A percentile compares a stretch with the other conserved stretches of the same genome.
Evolutionary conservation across 2,113 vertebrate species (phyloP).

Genomic region (Anoplopoma fimbria): DNA sequence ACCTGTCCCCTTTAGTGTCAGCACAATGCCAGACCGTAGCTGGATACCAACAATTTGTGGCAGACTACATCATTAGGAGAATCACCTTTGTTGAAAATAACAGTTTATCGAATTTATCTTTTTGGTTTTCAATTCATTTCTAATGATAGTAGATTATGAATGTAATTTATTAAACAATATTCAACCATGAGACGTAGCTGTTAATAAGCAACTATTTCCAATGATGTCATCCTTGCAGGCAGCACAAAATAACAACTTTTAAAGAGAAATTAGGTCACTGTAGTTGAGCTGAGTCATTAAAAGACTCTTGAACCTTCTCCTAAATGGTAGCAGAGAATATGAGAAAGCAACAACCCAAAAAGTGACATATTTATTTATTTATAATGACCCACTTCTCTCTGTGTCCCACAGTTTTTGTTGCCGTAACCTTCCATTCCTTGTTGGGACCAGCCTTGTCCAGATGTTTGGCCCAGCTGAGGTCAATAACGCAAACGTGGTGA

Average conservation of each 20-base stretch:
- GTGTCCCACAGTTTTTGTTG: constrained; percentile 13
- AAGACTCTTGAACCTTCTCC: constrained; percentile 6
- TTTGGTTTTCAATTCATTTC: background rate
- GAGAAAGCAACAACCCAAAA: constrained; percentile 20
- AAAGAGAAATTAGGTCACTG: constrained; percentile 27
- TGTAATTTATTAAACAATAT: background rate
- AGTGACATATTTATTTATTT: constrained; percentile 20
- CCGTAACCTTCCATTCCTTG: constrained; percentile 1
- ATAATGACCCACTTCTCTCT: background rate
- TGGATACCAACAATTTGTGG: constrained; percentile 9
- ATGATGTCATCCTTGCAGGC: constrained; percentile 31
- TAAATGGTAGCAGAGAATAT: constrained; percentile 24
- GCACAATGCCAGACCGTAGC: constrained; percentile 21
- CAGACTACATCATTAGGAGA: constrained; percentile 4
- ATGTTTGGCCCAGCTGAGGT: constrained; percentile 39
- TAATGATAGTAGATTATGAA: background rate
- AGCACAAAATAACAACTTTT: constrained; percentile 7
- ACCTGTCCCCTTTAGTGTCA: background rate
- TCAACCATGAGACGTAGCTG: background rate
- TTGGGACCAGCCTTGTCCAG: constrained; percentile 25
- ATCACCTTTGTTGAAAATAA: constrained; percentile 11
- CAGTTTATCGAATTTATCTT: background rate
- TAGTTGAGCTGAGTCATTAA: constrained; percentile 36
- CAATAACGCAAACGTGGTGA: constrained; percentile 6
- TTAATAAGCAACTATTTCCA: constrained; percentile 48